Conservation (phyloP, 2,113 vertebrate genomes). For the Cyanistes caeruleus region DNA sequence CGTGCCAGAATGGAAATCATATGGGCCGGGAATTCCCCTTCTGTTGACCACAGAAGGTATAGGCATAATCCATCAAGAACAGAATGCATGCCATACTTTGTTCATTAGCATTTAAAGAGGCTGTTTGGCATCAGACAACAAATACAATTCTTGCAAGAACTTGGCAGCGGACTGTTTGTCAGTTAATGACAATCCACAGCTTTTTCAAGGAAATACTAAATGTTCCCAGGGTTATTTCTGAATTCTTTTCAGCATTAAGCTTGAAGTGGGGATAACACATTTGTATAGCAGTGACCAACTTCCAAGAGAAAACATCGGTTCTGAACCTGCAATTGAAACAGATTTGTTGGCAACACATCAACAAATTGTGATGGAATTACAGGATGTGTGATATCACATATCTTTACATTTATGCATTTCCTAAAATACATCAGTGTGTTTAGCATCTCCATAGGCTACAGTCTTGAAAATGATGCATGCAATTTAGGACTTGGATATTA, state of each 20-base stretch:
- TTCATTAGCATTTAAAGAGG: constrained; percentile 87
- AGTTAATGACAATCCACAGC: constrained; percentile 79
- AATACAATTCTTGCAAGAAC: constrained; percentile 77
- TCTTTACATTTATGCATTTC: constrained; percentile 38
- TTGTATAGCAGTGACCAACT: neutral
- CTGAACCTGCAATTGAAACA: constrained; percentile 30
- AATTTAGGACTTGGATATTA: neutral
- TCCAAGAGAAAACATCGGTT: constrained; percentile 45
- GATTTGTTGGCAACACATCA: constrained; percentile 62
- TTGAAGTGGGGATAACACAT: constrained; percentile 19
- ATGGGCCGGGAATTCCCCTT: constrained; percentile 83
- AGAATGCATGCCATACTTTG: constrained; percentile 80
- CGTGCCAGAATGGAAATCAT: constrained; percentile 81
- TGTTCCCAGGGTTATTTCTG: constrained; percentile 56
- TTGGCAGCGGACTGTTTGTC: constrained; percentile 78
- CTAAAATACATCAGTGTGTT: neutral
- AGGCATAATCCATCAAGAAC: constrained; percentile 83
- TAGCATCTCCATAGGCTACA: neutral
- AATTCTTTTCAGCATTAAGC: constrained; percentile 60
- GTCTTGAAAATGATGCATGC: neutral
- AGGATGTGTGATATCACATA: constrained; percentile 14
- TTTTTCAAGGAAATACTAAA: constrained; percentile 78
- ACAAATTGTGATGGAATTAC: constrained; percentile 44
- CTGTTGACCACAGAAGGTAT: constrained; percentile 85
- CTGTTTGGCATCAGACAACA: constrained; percentile 81